Evolutionary conservation across 2,888 invertebrate genomes (phyloP).

Genomic region (Muschampia plurimacula): DNA sequence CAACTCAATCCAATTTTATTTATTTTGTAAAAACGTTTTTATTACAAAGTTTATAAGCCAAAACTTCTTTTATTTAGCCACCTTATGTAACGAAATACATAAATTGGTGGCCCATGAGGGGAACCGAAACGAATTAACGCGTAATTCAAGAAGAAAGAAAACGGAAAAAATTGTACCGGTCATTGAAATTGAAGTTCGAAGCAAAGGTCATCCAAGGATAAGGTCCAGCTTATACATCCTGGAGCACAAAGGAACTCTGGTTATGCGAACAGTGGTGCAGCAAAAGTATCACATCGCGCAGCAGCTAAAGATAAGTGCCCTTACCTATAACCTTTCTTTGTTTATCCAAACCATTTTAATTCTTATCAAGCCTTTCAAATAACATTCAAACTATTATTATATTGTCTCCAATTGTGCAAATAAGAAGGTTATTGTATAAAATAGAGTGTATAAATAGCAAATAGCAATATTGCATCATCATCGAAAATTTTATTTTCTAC

Average conservation of each 20-base stretch:
- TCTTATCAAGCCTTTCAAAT: not conserved
- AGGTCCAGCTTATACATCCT: not conserved
- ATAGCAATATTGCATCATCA: too few species aligned
- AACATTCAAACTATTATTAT: not conserved
- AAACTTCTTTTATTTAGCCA: too few species aligned
- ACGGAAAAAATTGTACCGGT: not conserved
- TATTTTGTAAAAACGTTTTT: too few species aligned
- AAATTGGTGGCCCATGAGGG: slow-evolving; percentile 9
- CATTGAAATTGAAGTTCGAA: not conserved
- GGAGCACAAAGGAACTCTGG: not conserved
- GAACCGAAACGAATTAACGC: not conserved
- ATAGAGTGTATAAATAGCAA: too few species aligned
- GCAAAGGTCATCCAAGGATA: not conserved
- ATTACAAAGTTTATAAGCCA: too few species aligned
- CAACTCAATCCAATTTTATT: too few species aligned
- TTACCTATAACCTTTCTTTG: not conserved
- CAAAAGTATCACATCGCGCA: not conserved
- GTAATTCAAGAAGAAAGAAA: not conserved
- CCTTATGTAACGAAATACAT: not conserved
- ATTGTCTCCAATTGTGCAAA: not conserved
- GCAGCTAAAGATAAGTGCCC: not conserved
- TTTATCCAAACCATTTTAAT: not conserved
- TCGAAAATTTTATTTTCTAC: too few species aligned
- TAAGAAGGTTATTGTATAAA: not conserved
- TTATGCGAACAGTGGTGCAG: not conserved